phyloP scores from a whole-genome alignment of 2,113 vertebrate genomes.

The Meleagris gallopavo region DNA sequence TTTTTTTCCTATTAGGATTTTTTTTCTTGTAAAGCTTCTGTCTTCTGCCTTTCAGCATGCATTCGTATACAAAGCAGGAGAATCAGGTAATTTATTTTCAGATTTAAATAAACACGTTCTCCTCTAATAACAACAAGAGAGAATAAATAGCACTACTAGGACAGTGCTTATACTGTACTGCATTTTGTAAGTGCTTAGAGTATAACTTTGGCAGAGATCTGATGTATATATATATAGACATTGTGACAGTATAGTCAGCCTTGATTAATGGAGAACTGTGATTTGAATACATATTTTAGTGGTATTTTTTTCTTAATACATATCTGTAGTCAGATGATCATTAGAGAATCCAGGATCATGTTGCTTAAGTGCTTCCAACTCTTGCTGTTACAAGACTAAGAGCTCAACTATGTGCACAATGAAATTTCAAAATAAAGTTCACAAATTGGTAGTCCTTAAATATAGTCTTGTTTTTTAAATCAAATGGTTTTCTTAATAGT shows the following conservation, averaged over 20 bases:
- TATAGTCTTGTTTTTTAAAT: background rate
- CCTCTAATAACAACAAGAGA: constrained; percentile 42
- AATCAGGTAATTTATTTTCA: constrained; percentile 37
- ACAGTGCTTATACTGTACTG: background rate
- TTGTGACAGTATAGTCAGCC: background rate
- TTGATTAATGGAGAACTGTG: constrained; percentile 18
- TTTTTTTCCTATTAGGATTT: background rate
- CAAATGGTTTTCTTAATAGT: background rate
- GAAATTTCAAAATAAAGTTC: background rate
- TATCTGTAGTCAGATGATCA: constrained; percentile 20
- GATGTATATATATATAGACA: constrained; percentile 23
- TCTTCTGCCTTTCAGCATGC: background rate
- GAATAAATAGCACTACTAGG: constrained; percentile 1
- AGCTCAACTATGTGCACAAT: background rate
- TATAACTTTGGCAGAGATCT: constrained; percentile 26
- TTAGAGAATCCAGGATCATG: constrained; percentile 15
- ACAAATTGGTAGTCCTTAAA: background rate
- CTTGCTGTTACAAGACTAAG: background rate
- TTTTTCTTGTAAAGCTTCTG: background rate
- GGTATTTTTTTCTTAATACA: constrained; percentile 20
- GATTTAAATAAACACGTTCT: constrained; percentile 41
- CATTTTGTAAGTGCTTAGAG: constrained; percentile 26
- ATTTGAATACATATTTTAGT: background rate
- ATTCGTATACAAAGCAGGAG: background rate
- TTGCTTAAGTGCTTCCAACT: constrained; percentile 18